Percentiles rank a stretch among this genome's conserved stretches.
phyloP scores from a whole-genome alignment of 2,888 invertebrate species.

The Tetrapedia diversipes region DNA sequence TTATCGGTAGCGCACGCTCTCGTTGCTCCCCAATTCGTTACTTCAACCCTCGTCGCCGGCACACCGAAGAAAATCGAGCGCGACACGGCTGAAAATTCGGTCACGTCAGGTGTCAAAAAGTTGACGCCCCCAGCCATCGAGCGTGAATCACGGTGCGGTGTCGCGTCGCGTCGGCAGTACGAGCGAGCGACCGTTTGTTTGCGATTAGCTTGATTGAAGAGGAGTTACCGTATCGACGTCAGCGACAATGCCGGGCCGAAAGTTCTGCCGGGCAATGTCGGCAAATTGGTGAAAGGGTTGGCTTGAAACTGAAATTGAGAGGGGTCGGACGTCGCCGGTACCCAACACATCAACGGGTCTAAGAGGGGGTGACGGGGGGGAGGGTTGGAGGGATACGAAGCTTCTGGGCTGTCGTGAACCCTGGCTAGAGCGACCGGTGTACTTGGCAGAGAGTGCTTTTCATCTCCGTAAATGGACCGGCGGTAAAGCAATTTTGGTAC shows the following conservation, averaged over 20 bases:
- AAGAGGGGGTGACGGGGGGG: too few species aligned
- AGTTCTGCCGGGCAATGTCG: conserved; percentile 62
- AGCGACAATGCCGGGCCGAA: conserved; percentile 59
- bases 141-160: background rate
- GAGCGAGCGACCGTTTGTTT: conserved; percentile 26
- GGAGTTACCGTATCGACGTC: conserved; percentile 50
- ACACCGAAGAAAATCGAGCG: background rate
- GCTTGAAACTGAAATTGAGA: conserved; percentile 70
- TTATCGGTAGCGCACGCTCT: too few species aligned
- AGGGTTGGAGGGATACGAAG: conserved; percentile 68
- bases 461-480: conserved; percentile 81
- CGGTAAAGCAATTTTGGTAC: conserved; percentile 81
- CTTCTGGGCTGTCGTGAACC: conserved; percentile 73
- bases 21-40: too few species aligned
- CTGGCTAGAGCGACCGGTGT: conserved; percentile 75
- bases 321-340: conserved; percentile 63
- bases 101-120: background rate
- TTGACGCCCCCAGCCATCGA: background rate
- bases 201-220: conserved; percentile 59
- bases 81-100: background rate
- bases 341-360: too few species aligned
- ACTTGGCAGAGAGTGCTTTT: conserved; percentile 82
- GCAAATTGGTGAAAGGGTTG: conserved; percentile 71
- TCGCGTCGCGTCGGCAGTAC: too few species aligned
- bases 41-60: too few species aligned